Evolutionary conservation across 2,113 vertebrate genomes (phyloP).

Genomic region (Bos javanicus): DNA sequence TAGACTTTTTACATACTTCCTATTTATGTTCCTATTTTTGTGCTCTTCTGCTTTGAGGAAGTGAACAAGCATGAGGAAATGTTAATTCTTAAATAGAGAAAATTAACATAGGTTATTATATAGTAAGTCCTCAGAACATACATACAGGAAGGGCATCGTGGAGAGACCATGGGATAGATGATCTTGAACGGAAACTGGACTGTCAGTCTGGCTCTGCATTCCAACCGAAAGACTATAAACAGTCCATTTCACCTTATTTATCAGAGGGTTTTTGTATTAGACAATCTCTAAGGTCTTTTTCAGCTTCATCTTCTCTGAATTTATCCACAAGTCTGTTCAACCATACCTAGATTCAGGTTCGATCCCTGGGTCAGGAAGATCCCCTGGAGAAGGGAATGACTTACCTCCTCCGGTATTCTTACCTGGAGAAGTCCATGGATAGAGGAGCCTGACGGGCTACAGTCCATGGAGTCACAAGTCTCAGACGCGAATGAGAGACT

Average conservation of each 20-base stretch:
- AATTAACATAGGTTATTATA: background rate
- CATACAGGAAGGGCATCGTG: accelerated
- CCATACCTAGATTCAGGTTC: background rate
- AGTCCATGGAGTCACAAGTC: background rate
- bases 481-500: background rate
- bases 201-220: background rate
- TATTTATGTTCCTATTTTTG: background rate
- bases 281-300: background rate
- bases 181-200: background rate
- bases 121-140: background rate
- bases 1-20: background rate
- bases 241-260: background rate
- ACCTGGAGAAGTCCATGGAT: background rate
- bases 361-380: background rate
- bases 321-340: background rate
- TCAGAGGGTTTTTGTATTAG: background rate
- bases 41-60: background rate
- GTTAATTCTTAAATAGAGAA: background rate
- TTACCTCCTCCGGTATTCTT: background rate
- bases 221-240: background rate
- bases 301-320: background rate
- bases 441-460: background rate
- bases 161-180: background rate
- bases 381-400: background rate
- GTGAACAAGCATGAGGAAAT: background rate